Evolutionary conservation across 2,888 invertebrate genomes (phyloP), one percentile per base, ranked within the genome.

Genomic region (Cantharis lateralis): DNA sequence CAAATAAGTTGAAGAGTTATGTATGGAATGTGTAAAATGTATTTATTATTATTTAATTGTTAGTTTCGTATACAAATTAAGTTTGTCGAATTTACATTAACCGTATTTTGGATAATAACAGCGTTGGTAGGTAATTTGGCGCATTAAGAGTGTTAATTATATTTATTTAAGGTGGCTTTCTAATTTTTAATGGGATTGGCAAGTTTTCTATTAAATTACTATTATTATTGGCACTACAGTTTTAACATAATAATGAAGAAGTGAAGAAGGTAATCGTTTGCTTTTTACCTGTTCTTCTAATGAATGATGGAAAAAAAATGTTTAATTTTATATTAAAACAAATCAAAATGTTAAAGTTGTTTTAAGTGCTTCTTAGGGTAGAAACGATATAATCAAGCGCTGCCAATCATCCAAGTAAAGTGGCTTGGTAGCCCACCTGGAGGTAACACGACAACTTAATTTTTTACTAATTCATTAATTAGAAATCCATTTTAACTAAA

Each of bases 381-480:
- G 72, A 69, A 63, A 64, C 76, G 81, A 81, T 81, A 79, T 77
- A 80, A 81, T 81, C 80, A 77, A 66, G 77, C 75, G 79, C 79
- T 82, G 81, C 78, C 81, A 82, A 79, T 81, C 80, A 80, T 71
- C 66, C 20, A 66, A 72, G 73, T 77, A 80, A 81, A 82, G 80
- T 81, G 80, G 81, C 78, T 78, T 74, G 80, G 75, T 80, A 76
- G 80, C 78, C 77, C 80, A 80, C 79, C 80, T 80, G 80, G 77
- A 78, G 80, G 80, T 76, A 78, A 75, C 78, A 75, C 75, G 76
- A 79, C 79, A 74, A 77, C 77, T 79, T 79, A 77, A 79, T 79
- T 79, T 79, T 66, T 66, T 16, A 70, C 76, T 81, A 82, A 80
- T 82, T 82, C 81, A 79, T 82, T 81, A 81, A 82, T 82, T 81